Conservation (phyloP, 2,888 invertebrate species). For the Drosophila bunnanda region DNA sequence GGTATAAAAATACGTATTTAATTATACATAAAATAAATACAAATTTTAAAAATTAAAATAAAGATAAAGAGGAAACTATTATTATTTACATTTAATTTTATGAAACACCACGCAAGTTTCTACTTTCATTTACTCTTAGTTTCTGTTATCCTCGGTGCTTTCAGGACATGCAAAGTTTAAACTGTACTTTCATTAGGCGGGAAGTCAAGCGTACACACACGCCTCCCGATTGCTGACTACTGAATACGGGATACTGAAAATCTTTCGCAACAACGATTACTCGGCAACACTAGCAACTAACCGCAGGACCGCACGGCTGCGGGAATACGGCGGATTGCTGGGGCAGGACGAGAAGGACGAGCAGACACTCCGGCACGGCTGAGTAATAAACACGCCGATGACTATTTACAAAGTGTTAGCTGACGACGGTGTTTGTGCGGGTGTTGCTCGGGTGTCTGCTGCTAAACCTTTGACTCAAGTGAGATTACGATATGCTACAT, state of each 20-base stretch:
- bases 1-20: no score
- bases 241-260: conserved; percentile 19
- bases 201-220: conserved; percentile 33
- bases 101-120: not conserved
- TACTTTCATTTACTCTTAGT: conserved; percentile 14
- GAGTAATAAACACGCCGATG: conserved; percentile 71
- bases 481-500: conserved; percentile 79
- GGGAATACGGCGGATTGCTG: conserved; percentile 4
- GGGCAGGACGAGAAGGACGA: conserved; percentile 23
- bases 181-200: conserved; percentile 47
- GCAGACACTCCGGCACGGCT: conserved; percentile 48
- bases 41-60: not conserved
- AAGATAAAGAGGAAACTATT: not conserved
- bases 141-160: conserved; percentile 15
- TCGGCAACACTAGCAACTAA: conserved; percentile 44
- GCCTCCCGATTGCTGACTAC: conserved; percentile 6
- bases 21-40: not conserved
- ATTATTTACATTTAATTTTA: not conserved
- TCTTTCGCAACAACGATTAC: conserved; percentile 47
- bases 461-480: conserved; percentile 76
- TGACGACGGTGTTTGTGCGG: conserved; percentile 28
- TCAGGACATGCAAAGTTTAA: conserved; percentile 37
- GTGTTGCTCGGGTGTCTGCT: conserved; percentile 54
- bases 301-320: conserved; percentile 37
- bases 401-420: conserved; percentile 66